Percentiles rank a stretch among this genome's conserved stretches.
Evolutionary conservation across 2,113 vertebrate genomes (phyloP).

Genomic region (Petaurus breviceps): DNA sequence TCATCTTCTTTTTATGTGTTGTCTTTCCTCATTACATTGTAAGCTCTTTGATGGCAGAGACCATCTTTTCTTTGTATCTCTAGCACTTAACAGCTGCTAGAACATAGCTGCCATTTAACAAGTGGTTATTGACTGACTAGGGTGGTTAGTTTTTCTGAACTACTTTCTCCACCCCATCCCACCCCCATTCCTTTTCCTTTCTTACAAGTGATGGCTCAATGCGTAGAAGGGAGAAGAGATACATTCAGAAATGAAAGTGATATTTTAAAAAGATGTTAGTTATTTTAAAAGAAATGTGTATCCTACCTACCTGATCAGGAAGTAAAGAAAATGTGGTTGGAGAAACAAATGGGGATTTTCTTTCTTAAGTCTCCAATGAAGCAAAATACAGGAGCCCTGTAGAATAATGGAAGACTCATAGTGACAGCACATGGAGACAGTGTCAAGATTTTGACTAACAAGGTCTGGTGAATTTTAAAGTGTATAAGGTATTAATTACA

Average conservation of each 20-base stretch:
- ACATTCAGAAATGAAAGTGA: background rate
- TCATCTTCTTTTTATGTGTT: background rate
- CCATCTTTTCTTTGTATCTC: background rate
- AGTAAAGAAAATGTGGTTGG: background rate
- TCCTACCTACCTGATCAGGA: background rate
- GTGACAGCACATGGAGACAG: background rate
- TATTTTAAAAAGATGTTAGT: background rate
- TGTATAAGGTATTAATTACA: slow-evolving; percentile 12
- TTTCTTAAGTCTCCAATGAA: background rate
- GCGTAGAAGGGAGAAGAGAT: background rate
- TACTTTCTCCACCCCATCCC: too few species aligned
- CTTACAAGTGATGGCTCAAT: background rate
- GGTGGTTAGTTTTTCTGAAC: background rate
- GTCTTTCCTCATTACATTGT: background rate
- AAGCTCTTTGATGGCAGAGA: background rate
- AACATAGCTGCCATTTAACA: background rate
- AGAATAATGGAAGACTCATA: background rate
- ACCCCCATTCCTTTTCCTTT: background rate
- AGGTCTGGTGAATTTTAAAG: background rate
- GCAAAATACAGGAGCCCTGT: background rate
- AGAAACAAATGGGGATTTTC: background rate
- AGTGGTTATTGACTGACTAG: background rate
- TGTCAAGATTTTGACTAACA: slow-evolving; percentile 1
- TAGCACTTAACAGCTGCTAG: background rate
- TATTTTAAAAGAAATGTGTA: background rate